A percentile compares a stretch with the other conserved stretches of the same genome.
Evolutionary conservation across 2,113 vertebrate genomes (phyloP).

Genomic region (Trachemys scripta): DNA sequence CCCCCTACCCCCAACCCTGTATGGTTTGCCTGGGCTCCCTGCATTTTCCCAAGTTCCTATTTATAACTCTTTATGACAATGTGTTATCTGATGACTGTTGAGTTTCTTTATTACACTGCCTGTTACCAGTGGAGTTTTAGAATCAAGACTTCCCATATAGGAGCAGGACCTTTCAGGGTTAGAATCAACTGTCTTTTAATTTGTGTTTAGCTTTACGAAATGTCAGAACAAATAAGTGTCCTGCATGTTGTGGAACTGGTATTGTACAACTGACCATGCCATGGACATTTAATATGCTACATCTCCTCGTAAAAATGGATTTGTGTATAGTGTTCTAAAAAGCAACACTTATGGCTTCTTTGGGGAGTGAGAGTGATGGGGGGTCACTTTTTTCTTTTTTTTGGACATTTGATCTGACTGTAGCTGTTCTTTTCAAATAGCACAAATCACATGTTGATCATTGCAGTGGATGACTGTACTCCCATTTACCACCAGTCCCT

Average conservation of each 20-base stretch:
- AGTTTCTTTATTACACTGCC: background rate
- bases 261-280: background rate
- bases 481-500: background rate
- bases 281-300: background rate
- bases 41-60: background rate
- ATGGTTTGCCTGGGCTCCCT: background rate
- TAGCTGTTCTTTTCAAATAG: background rate
- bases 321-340: accelerated
- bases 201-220: background rate
- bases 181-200: background rate
- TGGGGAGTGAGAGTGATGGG: background rate
- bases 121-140: background rate
- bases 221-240: background rate
- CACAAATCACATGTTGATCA: accelerated
- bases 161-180: background rate
- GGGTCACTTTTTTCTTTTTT: background rate
- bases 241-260: accelerated
- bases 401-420: background rate
- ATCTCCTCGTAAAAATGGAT: background rate
- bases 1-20: too few species aligned
- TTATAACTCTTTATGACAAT: background rate
- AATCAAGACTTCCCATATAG: accelerated
- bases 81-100: background rate
- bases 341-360: background rate
- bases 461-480: background rate